These are phyloP conservation scores for Andricus curvator DNA, from an alignment of 2,888 invertebrate genomes.

Conservation along the genomic window DNA sequence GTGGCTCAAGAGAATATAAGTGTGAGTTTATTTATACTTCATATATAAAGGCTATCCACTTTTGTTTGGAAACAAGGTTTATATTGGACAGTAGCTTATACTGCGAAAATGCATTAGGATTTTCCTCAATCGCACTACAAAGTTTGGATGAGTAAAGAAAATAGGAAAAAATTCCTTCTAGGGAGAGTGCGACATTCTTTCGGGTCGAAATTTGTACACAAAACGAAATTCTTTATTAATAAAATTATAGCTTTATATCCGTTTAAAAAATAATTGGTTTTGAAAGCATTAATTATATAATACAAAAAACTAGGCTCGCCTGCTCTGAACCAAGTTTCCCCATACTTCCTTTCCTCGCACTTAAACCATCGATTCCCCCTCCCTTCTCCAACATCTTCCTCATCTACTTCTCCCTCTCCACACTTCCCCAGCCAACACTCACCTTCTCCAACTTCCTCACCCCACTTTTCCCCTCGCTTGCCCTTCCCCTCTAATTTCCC, in stretches of 20 bases:
- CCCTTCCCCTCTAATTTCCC: no score
- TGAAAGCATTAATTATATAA: no score
- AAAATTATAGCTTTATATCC: background rate
- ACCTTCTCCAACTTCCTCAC: no score
- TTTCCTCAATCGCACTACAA: background rate
- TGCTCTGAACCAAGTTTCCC: no score
- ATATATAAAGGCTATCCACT: constrained; percentile 30
- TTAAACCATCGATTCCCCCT: no score
- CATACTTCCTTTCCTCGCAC: no score
- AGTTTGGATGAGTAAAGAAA: background rate
- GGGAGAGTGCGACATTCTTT: background rate
- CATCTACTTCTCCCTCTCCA: no score
- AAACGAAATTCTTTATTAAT: background rate
- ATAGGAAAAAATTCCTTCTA: background rate
- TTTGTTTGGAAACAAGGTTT: constrained; percentile 37
- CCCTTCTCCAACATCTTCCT: no score
- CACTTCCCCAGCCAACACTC: no score
- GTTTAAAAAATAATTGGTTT: no score
- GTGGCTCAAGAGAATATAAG: constrained; percentile 15
- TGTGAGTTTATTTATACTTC: constrained; percentile 37
- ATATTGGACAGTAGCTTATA: constrained; percentile 36
- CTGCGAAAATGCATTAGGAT: constrained; percentile 23
- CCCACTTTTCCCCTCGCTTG: no score
- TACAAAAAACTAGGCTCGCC: no score
- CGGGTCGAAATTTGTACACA: background rate